A percentile compares a stretch with the other conserved stretches of the same genome.
Conservation (phyloP, 2,888 invertebrate species). For the Hirtodrosophila alboralis region DNA sequence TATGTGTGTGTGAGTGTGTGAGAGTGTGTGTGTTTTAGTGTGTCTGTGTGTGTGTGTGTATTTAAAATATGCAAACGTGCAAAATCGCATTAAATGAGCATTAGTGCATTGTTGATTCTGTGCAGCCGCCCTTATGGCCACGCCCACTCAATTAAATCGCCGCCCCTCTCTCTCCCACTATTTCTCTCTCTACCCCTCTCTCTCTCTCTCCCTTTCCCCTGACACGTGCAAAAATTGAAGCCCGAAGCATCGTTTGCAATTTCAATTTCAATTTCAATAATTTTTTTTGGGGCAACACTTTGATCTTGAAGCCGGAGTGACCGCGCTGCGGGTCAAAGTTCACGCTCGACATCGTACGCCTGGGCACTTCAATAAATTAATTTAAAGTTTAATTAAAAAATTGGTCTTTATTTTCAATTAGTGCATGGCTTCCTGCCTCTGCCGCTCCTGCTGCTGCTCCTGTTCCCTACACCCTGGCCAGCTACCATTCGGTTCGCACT, state of each 20-base stretch:
- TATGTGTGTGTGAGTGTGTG: slow-evolving; percentile 12
- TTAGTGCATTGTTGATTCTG: slow-evolving; percentile 73
- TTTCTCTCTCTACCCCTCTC: too few species aligned
- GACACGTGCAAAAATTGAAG: too few species aligned
- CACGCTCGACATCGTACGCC: slow-evolving; percentile 16
- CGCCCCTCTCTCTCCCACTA: too few species aligned
- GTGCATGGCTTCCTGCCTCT: slow-evolving; percentile 29
- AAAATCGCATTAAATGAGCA: slow-evolving; percentile 80
- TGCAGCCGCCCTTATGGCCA: slow-evolving; percentile 6
- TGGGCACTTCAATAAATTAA: slow-evolving; percentile 77
- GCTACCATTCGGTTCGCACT: slow-evolving; percentile 1
- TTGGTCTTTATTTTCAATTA: slow-evolving; percentile 78
- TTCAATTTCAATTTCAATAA: slow-evolving; percentile 5
- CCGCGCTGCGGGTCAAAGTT: slow-evolving; percentile 63
- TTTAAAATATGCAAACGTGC: slow-evolving; percentile 66
- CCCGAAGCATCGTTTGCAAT: slow-evolving; percentile 37
- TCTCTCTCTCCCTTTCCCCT: too few species aligned
- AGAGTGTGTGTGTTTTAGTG: slow-evolving; percentile 4
- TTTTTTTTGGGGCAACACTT: slow-evolving; percentile 29
- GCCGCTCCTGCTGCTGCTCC: neutral
- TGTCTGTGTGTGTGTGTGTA: slow-evolving; percentile 18
- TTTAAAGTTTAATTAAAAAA: slow-evolving; percentile 80
- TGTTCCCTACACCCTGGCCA: neutral
- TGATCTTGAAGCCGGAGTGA: slow-evolving; percentile 60
- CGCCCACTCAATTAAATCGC: too few species aligned